phyloP scores from a whole-genome alignment of 2,797 vertebrate genomes.

The Eurystomus glaucurus region DNA sequence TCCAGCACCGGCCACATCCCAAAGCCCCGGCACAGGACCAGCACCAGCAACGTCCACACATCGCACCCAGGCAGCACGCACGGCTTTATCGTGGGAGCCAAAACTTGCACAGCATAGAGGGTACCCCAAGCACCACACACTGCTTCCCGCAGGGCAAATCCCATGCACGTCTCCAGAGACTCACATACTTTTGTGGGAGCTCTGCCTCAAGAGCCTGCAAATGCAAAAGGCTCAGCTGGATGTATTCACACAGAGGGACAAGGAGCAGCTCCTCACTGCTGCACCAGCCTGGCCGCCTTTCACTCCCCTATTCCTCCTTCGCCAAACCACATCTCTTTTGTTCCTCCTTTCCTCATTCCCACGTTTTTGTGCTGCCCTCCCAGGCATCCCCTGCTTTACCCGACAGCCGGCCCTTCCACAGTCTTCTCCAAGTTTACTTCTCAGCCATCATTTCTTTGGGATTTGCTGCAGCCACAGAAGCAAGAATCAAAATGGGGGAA shows the following conservation, averaged over 20 bases:
- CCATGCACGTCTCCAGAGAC: neutral
- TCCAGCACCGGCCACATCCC: fast-evolving
- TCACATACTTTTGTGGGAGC: slow-evolving; percentile 1
- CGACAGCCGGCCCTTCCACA: neutral
- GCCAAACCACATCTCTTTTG: slow-evolving; percentile 52
- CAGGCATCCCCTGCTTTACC: neutral
- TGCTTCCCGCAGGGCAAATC: neutral
- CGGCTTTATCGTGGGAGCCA: neutral
- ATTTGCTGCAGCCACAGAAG: neutral
- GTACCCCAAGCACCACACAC: fast-evolving
- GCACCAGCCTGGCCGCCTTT: slow-evolving; percentile 34
- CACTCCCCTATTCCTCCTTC: slow-evolving; percentile 33
- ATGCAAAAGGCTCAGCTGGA: slow-evolving; percentile 56
- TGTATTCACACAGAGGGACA: slow-evolving; percentile 38
- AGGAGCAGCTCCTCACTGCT: slow-evolving; percentile 50
- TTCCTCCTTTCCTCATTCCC: slow-evolving; percentile 51
- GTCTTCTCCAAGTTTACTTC: slow-evolving; percentile 30
- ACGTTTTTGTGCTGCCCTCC: slow-evolving; percentile 39
- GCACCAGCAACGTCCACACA: fast-evolving
- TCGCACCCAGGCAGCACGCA: fast-evolving
- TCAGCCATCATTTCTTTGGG: neutral
- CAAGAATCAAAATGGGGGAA: slow-evolving; percentile 9
- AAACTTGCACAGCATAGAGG: fast-evolving
- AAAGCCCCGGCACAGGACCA: fast-evolving
- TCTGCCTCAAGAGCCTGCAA: slow-evolving; percentile 48